A percentile compares a stretch with the other conserved stretches of the same genome.
Evolutionary conservation across 2,797 vertebrate species (phyloP).

Genomic region (Parotocinclus haroldoi): DNA sequence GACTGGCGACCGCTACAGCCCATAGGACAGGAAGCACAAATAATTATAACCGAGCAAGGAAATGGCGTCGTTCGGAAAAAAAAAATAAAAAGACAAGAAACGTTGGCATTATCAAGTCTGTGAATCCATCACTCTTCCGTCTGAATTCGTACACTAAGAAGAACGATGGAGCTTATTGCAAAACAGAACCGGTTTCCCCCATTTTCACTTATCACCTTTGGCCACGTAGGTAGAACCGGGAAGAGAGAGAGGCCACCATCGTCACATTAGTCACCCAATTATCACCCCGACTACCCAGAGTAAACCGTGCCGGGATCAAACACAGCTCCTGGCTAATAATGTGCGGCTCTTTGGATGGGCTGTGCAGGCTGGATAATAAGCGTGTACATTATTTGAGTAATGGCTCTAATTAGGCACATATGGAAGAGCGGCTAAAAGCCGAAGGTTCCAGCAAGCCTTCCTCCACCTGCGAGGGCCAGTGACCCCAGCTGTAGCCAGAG

Average conservation of each 20-base stretch:
- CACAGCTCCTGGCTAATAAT: conserved; percentile 49
- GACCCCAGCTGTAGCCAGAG: conserved; percentile 32
- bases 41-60: no score
- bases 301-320: conserved; percentile 56
- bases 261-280: conserved; percentile 70
- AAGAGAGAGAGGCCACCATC: conserved; percentile 55
- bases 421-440: conserved; percentile 21
- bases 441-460: conserved; percentile 26
- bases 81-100: no score
- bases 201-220: no score
- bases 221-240: conserved; percentile 16
- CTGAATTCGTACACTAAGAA: neutral
- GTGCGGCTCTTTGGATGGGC: conserved; percentile 45
- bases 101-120: no score
- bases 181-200: neutral
- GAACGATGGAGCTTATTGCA: neutral
- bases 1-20: no score
- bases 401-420: conserved; percentile 52
- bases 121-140: no score
- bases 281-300: conserved; percentile 68
- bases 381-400: conserved; percentile 46
- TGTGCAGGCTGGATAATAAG: conserved; percentile 36
- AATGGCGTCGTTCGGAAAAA: no score
- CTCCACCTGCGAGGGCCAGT: conserved; percentile 36
- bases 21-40: no score